Percentiles rank a stretch among this genome's conserved stretches.
These are phyloP conservation scores for Oligia latruncula DNA, from an alignment of 2,888 invertebrate genomes.

Conservation along the genomic window DNA sequence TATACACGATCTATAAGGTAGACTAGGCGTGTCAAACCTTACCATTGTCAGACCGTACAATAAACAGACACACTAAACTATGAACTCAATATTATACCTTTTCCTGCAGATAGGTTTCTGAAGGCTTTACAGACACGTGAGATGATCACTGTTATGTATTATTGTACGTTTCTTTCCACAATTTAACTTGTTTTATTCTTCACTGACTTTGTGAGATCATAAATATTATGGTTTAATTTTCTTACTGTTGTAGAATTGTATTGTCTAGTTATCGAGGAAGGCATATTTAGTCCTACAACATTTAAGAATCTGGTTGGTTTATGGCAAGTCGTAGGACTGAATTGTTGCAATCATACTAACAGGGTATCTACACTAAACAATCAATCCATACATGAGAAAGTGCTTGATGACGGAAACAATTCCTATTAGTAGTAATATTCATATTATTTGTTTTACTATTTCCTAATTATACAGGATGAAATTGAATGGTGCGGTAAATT, in stretches of 20 bases:
- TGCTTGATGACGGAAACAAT: not conserved
- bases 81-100: conserved; percentile 3
- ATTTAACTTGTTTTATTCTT: conserved; percentile 56
- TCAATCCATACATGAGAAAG: not conserved
- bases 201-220: conserved; percentile 29
- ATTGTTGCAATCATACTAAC: not conserved
- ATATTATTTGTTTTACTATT: not conserved
- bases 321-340: not conserved
- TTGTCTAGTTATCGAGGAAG: not conserved
- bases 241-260: conserved; percentile 19
- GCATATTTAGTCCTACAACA: not conserved
- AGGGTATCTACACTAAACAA: no score
- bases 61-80: conserved; percentile 25
- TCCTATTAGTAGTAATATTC: not conserved
- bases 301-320: not conserved
- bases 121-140: conserved; percentile 52
- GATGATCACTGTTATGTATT: conserved; percentile 66
- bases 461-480: no score
- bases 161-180: conserved; percentile 41
- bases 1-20: not conserved
- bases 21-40: no score
- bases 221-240: conserved; percentile 59
- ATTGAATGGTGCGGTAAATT: no score
- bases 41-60: conserved; percentile 23
- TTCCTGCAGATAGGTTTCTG: conserved; percentile 6